Conservation (phyloP, 2,113 vertebrate species). For the Micronycteris hirsuta region DNA sequence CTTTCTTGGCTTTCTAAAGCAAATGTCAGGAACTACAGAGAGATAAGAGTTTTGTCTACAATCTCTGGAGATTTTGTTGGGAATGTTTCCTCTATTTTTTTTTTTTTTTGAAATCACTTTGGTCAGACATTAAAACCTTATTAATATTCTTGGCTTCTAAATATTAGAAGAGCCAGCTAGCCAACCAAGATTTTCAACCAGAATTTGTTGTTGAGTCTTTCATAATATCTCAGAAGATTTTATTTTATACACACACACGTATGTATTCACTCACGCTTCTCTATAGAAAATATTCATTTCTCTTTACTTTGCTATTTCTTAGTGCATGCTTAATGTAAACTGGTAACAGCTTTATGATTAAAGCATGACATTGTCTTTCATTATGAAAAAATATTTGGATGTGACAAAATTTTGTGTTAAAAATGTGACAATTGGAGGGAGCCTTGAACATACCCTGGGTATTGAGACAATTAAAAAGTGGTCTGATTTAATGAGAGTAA, state of each 20-base stretch:
- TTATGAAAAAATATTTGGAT: background rate
- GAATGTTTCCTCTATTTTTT: background rate
- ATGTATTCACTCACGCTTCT: background rate
- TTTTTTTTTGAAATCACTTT: background rate
- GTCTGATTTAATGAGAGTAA: background rate
- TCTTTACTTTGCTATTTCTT: background rate
- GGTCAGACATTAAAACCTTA: slow-evolving; percentile 7
- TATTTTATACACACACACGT: background rate
- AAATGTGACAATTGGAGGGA: background rate
- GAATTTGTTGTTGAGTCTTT: background rate
- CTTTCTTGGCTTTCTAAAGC: slow-evolving; percentile 40
- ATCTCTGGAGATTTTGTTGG: background rate
- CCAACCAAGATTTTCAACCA: background rate
- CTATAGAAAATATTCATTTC: background rate
- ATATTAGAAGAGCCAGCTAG: background rate
- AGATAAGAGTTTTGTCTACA: background rate
- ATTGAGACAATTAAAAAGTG: background rate
- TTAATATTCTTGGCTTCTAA: background rate
- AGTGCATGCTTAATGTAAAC: background rate
- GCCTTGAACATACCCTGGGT: background rate
- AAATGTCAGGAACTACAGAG: background rate
- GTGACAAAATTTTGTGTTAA: background rate
- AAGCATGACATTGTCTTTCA: background rate
- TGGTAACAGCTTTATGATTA: background rate
- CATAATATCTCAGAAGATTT: background rate